These are phyloP conservation scores for Papilio glaucus DNA, from an alignment of 1,140 invertebrate species.

Conservation along the genomic window DNA sequence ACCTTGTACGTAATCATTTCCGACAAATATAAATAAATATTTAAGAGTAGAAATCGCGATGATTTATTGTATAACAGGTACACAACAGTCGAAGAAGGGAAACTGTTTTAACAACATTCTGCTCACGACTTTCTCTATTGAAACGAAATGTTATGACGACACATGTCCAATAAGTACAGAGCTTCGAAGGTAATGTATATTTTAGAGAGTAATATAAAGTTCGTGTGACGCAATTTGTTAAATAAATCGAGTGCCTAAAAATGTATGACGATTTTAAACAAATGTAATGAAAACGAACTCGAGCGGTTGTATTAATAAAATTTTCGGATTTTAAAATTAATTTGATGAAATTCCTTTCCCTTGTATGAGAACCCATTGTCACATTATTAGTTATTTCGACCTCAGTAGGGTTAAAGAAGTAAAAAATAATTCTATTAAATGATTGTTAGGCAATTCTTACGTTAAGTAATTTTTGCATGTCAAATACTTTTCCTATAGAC, in stretches of 20 bases:
- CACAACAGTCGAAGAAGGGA: constrained; percentile 21
- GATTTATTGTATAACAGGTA: constrained; percentile 31
- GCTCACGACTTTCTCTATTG: constrained; percentile 37
- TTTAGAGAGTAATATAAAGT: constrained; percentile 8
- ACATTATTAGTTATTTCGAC: too few species aligned
- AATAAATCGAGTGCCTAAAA: too few species aligned
- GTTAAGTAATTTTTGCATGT: constrained; percentile 32
- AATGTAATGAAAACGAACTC: not conserved
- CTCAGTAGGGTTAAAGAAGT: too few species aligned
- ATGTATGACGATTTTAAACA: not conserved
- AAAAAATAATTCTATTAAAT: too few species aligned
- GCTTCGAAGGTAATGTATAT: constrained; percentile 16
- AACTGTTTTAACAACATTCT: constrained; percentile 36
- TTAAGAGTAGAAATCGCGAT: constrained; percentile 14
- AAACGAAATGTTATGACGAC: constrained; percentile 34
- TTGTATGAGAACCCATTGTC: too few species aligned
- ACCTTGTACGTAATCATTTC: not conserved
- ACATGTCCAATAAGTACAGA: constrained; percentile 25
- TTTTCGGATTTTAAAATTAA: too few species aligned
- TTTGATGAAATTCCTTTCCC: too few species aligned
- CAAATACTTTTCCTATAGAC: constrained; percentile 46
- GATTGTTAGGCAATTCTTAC: too few species aligned
- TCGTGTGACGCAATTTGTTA: too few species aligned
- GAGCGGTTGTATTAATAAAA: too few species aligned
- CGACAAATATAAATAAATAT: constrained; percentile 23